phyloP scores from a whole-genome alignment of 2,888 invertebrate species.

The Hirudinaria manillensis region DNA sequence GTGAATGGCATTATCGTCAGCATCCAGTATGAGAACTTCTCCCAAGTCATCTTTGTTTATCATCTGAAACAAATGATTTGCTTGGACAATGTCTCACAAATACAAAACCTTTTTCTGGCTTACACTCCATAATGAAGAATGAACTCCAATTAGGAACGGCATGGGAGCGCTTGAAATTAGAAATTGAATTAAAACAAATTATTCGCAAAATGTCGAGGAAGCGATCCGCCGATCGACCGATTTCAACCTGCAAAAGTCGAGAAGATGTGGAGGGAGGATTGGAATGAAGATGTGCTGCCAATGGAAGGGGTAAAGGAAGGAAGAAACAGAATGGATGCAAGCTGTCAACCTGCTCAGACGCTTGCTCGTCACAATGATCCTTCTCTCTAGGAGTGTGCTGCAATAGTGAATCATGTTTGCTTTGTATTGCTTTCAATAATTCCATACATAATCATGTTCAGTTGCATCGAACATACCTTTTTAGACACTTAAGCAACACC shows the following conservation, averaged over 20 bases:
- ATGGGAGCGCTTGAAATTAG: constrained; percentile 70
- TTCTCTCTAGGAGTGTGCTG: constrained; percentile 82
- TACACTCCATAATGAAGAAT: constrained; percentile 74
- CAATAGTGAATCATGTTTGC: constrained; percentile 35
- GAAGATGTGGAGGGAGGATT: constrained; percentile 77
- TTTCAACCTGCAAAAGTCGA: constrained; percentile 61
- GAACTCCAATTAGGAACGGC: constrained; percentile 95
- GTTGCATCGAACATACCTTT: background rate
- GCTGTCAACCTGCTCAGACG: constrained; percentile 83
- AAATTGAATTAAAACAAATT: constrained; percentile 9
- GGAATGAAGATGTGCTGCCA: constrained; percentile 99
- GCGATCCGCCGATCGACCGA: no score
- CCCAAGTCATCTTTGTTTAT: constrained; percentile 66
- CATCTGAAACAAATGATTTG: constrained; percentile 2
- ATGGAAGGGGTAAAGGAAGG: constrained; percentile 91
- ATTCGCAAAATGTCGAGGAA: background rate
- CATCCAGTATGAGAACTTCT: constrained; percentile 87
- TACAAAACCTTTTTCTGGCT: no score
- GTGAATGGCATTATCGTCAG: constrained; percentile 78
- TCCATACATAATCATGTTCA: background rate
- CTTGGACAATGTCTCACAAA: no score
- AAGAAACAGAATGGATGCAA: constrained; percentile 77
- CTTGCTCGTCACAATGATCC: constrained; percentile 85
- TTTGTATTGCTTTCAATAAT: background rate
- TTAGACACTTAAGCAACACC: background rate